Evolutionary conservation across 2,888 invertebrate species (phyloP).

Genomic region (Thymelicus acteon): DNA sequence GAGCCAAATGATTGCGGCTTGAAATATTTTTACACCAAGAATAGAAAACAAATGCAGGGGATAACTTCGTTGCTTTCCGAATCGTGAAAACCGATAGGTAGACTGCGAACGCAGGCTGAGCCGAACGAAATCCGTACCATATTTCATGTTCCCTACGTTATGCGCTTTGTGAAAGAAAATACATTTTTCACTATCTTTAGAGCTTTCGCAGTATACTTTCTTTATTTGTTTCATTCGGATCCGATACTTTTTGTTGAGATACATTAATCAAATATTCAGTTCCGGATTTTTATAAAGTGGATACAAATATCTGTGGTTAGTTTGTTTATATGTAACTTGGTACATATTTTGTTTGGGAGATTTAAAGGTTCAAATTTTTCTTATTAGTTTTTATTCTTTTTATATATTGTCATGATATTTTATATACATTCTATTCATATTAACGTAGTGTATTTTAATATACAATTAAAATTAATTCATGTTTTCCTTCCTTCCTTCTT

Average conservation of each 20-base stretch:
- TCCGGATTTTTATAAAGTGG: not conserved
- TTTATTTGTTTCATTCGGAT: slow-evolving; percentile 60
- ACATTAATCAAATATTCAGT: slow-evolving; percentile 21
- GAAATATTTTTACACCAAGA: slow-evolving; percentile 41
- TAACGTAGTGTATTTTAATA: too few relatives aligned
- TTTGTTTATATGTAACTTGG: too few relatives aligned
- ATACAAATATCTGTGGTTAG: not conserved
- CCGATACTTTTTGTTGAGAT: slow-evolving; percentile 30
- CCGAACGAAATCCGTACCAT: slow-evolving; percentile 78
- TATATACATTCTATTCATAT: too few relatives aligned
- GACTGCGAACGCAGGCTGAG: slow-evolving; percentile 73
- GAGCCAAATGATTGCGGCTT: not conserved
- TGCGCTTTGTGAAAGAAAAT: slow-evolving; percentile 83
- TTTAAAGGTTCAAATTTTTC: too few relatives aligned
- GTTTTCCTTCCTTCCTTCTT: too few relatives aligned
- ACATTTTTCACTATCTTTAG: slow-evolving; percentile 81
- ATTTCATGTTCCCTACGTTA: slow-evolving; percentile 81
- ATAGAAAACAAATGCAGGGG: slow-evolving; percentile 72
- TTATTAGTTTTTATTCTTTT: too few relatives aligned
- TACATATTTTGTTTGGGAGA: too few relatives aligned
- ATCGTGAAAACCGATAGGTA: slow-evolving; percentile 76
- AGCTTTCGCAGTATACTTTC: slow-evolving; percentile 66
- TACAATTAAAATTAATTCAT: too few relatives aligned
- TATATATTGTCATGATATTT: too few relatives aligned
- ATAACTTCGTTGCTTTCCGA: slow-evolving; percentile 74